Evolutionary conservation across 2,888 invertebrate species (phyloP), one percentile per base, ranked within the genome.

Genomic region (Argyresthia albistria): DNA sequence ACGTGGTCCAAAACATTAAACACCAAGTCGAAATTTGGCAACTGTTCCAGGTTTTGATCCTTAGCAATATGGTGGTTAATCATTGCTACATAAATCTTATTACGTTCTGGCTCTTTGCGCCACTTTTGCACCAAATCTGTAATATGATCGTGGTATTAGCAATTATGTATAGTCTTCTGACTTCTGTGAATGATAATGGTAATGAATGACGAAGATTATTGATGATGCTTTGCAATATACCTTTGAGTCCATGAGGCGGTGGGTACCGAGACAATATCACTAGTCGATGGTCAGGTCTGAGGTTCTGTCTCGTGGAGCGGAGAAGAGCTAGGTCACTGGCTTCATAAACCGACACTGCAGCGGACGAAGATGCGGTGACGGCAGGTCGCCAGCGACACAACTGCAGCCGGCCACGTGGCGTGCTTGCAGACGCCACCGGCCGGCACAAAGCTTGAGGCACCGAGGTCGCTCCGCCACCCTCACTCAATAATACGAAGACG

Each of bases 1-100:
- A 65, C 65, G 35, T 60, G 45, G 43, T 57, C 45, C 8, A 62
- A 52, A 16, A 59, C 45, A 36, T 59, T 63, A 12, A 60, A 59
- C 1, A 58, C 57, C 37, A 63, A 51, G 56, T 63, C 58, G 12
- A 56, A 52, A 8, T 54, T 51, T 6, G 61, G 60, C 1, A 60
- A 50, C 16, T 57, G 54, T 36, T 59, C 59, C 42, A 59, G 35
- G 16, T 60, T 54, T 14, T 60, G 50, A 53, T 59, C 55, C 55
- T 57, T 54, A 9, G 55, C 35, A 46, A 54, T 51, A 12, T 52
- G 55, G 35, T 60, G 53, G n/a, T 59, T 56, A 35, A 62, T 58
- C 54, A 60, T 57, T 3, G 59, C 57, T 14, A 63, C 25, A 15
- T 57, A 57, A 25, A 65, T 54, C 43, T 62, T 56, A 14, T 57